Evolutionary conservation across 2,797 vertebrate species (phyloP), one percentile per base, ranked within the genome.

Genomic region (Rhyacichthys aspro): DNA sequence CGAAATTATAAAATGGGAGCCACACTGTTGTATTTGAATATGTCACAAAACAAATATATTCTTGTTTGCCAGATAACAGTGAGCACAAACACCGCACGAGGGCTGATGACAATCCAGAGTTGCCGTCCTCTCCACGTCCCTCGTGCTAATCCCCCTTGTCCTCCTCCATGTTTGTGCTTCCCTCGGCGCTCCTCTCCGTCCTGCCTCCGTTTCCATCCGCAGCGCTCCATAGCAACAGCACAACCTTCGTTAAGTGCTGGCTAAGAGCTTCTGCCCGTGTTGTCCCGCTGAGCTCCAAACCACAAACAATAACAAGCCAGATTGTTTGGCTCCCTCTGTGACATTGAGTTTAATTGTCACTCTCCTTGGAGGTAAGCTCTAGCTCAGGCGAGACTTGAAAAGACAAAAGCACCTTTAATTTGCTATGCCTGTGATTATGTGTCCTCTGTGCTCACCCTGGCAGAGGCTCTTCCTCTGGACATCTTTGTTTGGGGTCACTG

Each of bases 261-360:
- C 67, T 82, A 62, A 87, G 78, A 82, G 84, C 72, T 79, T 77
- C 56, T 43, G n/a, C 23, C 28, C n/a, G 17, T 54, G 75, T 70
- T 42, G 54, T 39, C 75, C 73, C 7, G 34, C 78, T 59, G 72
- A n/a, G 80, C 72, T 81, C 42, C 49, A 69, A 23, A 72, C 73
- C 71, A 41, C 69, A 86, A 84, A 86, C 80, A 76, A 79, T 76
- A 86, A 84, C 79, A 68, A 39, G 63, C 37, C 59, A 50, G 78
- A 78, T 79, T 81, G 76, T 83, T 75, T 70, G 58, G 61, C 66
- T 37, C 56, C 55, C 37, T 54, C 69, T 38, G 8, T 80, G 73
- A 81, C 81, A 78, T 81, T 81, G 78, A 47, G 36, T 85, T 81
- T 82, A 87, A 84, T 84, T 84, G 71, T 55, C 54, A n/a, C 46